Evolutionary conservation across 2,888 invertebrate genomes (phyloP).

Genomic region (Noctua janthe): DNA sequence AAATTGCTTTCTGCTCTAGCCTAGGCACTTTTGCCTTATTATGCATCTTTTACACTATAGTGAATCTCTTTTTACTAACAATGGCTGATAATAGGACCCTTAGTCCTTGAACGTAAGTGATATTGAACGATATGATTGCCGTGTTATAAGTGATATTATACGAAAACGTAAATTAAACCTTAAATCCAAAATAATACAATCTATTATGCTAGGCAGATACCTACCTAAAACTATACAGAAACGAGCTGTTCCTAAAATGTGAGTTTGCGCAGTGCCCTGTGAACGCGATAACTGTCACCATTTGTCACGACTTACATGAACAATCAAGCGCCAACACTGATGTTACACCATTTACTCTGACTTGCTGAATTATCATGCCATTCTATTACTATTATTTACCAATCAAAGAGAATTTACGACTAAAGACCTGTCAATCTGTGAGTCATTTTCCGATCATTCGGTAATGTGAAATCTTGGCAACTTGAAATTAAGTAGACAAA

Average conservation of each 20-base stretch:
- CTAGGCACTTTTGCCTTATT: not conserved
- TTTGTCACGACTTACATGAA: slow-evolving; percentile 65
- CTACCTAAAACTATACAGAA: not conserved
- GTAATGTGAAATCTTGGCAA: not conserved
- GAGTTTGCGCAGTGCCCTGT: slow-evolving; percentile 53
- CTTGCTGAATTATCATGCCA: slow-evolving; percentile 40
- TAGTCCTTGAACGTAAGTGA: not conserved
- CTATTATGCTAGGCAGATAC: not conserved
- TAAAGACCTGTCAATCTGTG: not conserved
- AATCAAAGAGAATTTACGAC: not conserved
- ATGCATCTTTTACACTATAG: not conserved
- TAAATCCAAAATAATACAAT: not conserved
- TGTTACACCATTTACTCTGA: slow-evolving; percentile 45
- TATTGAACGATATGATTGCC: too few species aligned
- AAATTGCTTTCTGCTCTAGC: not conserved
- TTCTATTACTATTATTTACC: slow-evolving; percentile 28
- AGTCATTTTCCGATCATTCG: not conserved
- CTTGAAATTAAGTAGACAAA: too few species aligned
- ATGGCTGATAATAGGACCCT: not conserved
- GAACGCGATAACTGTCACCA: slow-evolving; percentile 62
- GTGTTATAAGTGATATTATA: too few species aligned
- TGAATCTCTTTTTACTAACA: not conserved
- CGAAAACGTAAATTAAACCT: not conserved
- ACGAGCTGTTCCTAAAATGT: slow-evolving; percentile 36
- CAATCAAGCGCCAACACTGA: slow-evolving; percentile 54